These are phyloP conservation scores for Netelia fuscicornis DNA, from an alignment of 2,888 invertebrate genomes.

Conservation along the genomic window DNA sequence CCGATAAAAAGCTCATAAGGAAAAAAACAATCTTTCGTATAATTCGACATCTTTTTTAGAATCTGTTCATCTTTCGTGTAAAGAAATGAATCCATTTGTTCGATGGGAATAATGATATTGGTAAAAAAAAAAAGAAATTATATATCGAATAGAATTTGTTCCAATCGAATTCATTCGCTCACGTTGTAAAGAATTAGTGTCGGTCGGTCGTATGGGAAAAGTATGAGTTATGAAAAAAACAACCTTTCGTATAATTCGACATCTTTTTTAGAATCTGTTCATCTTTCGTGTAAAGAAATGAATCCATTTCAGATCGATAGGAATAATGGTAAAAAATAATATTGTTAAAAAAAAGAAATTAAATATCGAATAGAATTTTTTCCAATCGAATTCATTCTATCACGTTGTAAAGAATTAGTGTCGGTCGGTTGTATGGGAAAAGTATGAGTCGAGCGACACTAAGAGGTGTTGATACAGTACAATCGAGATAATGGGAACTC, in stretches of 20 bases:
- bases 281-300: not conserved
- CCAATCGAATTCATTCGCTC: not conserved
- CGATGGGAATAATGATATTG: not conserved
- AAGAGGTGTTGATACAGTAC: not conserved
- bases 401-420: too few species aligned
- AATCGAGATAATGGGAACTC: not conserved
- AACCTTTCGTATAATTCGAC: too few species aligned
- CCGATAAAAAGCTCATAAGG: not conserved
- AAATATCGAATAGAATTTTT: not conserved
- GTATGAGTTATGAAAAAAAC: not conserved
- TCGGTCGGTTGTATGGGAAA: too few species aligned
- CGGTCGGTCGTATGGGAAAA: too few species aligned
- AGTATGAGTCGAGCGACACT: not conserved
- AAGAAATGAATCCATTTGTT: not conserved
- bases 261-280: too few species aligned
- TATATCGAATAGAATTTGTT: not conserved
- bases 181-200: too few species aligned
- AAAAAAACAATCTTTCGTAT: not conserved
- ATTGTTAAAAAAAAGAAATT: not conserved
- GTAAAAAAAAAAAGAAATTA: not conserved
- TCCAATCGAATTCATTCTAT: not conserved
- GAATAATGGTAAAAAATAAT: not conserved
- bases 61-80: not conserved
- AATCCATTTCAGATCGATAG: not conserved
- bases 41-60: too few species aligned